These are phyloP conservation scores for Rattus norvegicus DNA, from an alignment of 2,113 vertebrate species.

Conservation along the genomic window GRCr8 NC_086026.1:109713001-109713500, in stretches of 20 bases:
- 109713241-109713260: background rate
- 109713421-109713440: background rate
- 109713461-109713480: background rate
- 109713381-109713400: background rate
- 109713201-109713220: background rate
- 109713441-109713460: background rate
- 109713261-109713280: background rate
- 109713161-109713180: background rate
- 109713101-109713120: background rate
- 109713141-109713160: background rate
- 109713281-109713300: background rate
- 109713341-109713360: background rate
- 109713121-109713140: background rate
- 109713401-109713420: background rate
- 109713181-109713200: background rate
- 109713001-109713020: background rate
- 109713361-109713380: background rate
- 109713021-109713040: background rate
- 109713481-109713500: background rate
- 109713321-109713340: background rate
- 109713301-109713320: background rate
- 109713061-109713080: background rate
- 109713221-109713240: background rate
- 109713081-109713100: background rate
- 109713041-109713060: background rate